Percentiles rank a stretch among this genome's conserved stretches.
These are phyloP conservation scores for Acanthurus lineatus DNA, from an alignment of 2,797 vertebrate species.

Conservation along the genomic window DNA sequence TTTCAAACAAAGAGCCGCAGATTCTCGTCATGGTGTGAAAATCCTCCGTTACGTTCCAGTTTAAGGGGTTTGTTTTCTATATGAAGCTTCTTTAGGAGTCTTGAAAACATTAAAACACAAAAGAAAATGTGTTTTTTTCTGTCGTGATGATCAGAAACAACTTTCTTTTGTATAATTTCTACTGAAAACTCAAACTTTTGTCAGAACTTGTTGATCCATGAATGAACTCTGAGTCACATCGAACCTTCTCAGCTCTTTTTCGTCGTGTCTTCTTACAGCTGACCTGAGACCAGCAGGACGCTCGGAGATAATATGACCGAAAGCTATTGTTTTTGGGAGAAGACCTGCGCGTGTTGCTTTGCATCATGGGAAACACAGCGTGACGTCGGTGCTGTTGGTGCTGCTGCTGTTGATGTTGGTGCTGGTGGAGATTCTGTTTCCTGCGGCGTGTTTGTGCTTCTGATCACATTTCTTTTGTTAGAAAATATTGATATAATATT, in stretches of 20 bases:
- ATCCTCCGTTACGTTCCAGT: no score
- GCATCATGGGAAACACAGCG: constrained; percentile 53
- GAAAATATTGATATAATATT: not conserved
- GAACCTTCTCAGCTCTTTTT: constrained; percentile 19
- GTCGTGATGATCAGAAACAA: no score
- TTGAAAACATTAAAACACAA: no score
- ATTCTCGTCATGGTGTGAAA: no score
- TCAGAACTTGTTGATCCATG: not conserved
- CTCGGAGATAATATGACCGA: constrained; percentile 2
- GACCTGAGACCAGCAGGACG: constrained; percentile 36
- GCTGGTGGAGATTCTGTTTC: not conserved
- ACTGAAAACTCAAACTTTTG: no score
- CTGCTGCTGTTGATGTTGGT: no score
- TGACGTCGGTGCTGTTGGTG: not conserved
- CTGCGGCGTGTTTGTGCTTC: not conserved
- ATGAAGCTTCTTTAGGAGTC: no score
- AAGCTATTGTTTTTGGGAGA: constrained; percentile 38
- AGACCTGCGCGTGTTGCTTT: not conserved
- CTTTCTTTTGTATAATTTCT: no score
- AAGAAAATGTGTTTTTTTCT: no score
- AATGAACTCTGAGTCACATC: not conserved
- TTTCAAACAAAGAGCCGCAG: no score
- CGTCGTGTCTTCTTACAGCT: constrained; percentile 18
- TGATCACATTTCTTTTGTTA: constrained; percentile 2
- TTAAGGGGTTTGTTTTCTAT: no score